Base-by-base conservation (phyloP, 2,797 vertebrate genomes). In the Gambelia wislizenii region DNA sequence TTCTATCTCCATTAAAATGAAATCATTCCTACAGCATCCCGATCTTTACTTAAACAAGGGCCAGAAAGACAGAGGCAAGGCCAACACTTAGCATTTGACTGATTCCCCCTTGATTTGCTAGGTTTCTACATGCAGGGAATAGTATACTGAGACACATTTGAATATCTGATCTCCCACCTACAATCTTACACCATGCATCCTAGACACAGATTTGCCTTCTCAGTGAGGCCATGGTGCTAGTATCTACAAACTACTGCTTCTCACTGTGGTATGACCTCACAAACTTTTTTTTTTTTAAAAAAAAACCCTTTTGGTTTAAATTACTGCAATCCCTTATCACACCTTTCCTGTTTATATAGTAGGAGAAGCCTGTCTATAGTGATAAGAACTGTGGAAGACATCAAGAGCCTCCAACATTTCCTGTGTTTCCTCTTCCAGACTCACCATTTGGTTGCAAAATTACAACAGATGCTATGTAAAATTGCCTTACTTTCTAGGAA, bases 311-410 rank as follows among this genome's bases (percentile, higher is more conserved):
- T 82, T 27, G 36, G 39, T 75, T 81, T 82, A 82, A 56, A 42
- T 75, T 79, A 70, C 75, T 64, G 22, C 54, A 80, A 49, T 36
- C 59, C 59, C n/a, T 75, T 13, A 77, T 70, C n/a, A 52, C 1
- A 0, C 44, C 89, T 77, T 89, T 90, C 84, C 84, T 92, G 74
- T 91, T 93, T 88, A 91, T 75, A 78, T 79, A 84, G 39, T 27
- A 64, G 80, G 90, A 87, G 27, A 2, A 94, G n/a, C 30, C 52
- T 85, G 91, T 59, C 27, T 87, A 59, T 16, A 79, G 61, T 86
- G 84, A 85, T 92, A 95, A 92, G 75, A 30, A 89, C 3, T 6
- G 14, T 86, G 49, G 82, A 18, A 56, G 14, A 8, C 27, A 91
- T 75, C 30, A 92, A 27, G 8, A 80, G 42, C 20, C 33, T 83